Percentiles rank a stretch among this genome's conserved stretches.
Conservation (phyloP, 1,140 invertebrate species). For the Magallana angulata region DNA sequence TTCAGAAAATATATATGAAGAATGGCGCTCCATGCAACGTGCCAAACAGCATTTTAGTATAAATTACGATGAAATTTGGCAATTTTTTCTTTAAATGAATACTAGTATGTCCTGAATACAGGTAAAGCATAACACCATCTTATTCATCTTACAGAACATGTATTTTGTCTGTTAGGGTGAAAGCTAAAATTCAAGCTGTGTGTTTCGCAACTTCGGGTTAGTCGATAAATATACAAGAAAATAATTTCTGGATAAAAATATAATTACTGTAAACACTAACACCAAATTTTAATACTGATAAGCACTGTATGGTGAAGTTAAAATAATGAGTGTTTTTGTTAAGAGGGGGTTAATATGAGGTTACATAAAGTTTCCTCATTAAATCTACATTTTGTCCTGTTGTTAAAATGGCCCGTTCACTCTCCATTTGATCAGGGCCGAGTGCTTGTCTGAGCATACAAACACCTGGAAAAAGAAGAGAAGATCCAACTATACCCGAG, state of each 20-base stretch:
- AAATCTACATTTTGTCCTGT: background rate
- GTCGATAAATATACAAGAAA: background rate
- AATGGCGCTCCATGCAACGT: slow-evolving; percentile 31
- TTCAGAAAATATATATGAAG: slow-evolving; percentile 19
- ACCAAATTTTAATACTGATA: slow-evolving; percentile 17
- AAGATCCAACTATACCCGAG: background rate
- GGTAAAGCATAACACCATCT: background rate
- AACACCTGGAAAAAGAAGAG: slow-evolving; percentile 35
- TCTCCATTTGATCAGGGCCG: slow-evolving; percentile 36
- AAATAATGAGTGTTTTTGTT: background rate
- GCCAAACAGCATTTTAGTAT: background rate
- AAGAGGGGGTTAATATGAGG: slow-evolving; percentile 19
- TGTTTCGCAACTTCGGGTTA: slow-evolving; percentile 5
- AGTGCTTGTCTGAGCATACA: slow-evolving; percentile 29
- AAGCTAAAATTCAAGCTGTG: slow-evolving; percentile 1
- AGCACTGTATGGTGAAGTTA: slow-evolving; percentile 35
- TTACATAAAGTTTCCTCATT: background rate
- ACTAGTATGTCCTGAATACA: slow-evolving; percentile 1
- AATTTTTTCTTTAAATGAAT: background rate
- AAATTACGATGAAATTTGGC: background rate
- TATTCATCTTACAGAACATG: background rate
- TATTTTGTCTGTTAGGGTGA: background rate
- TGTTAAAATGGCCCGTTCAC: slow-evolving; percentile 32
- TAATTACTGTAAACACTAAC: background rate
- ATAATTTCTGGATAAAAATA: slow-evolving; percentile 22